phyloP scores from a whole-genome alignment of 2,113 vertebrate species.

The Corythornis vintsioides region DNA sequence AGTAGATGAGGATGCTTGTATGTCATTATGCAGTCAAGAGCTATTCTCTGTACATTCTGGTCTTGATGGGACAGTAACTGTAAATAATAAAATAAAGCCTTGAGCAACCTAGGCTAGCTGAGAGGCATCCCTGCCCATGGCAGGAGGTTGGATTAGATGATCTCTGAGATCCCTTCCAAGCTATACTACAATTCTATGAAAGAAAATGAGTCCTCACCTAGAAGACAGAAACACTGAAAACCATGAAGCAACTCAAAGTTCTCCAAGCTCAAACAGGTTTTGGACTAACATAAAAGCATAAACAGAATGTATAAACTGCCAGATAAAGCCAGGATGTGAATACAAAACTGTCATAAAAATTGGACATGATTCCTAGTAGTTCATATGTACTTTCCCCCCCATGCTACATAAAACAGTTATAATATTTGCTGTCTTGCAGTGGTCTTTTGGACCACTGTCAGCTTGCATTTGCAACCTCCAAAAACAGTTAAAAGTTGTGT shows the following conservation, averaged over 20 bases:
- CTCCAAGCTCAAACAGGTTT: background rate
- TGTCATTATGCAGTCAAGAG: slow-evolving; percentile 90
- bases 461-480: background rate
- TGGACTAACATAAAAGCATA: background rate
- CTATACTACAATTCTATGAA: background rate
- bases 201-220: background rate
- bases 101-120: no score
- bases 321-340: background rate
- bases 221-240: background rate
- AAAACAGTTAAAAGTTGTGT: background rate
- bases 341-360: background rate
- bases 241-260: background rate
- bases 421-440: background rate
- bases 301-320: background rate
- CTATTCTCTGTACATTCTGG: slow-evolving; percentile 88
- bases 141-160: no score
- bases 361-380: background rate
- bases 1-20: slow-evolving; percentile 90
- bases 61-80: slow-evolving; percentile 94
- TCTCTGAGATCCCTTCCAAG: no score
- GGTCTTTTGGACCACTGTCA: background rate
- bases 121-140: no score
- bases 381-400: background rate
- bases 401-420: background rate
- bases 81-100: background rate